These are phyloP conservation scores for Drosophila crucigera DNA, from an alignment of 2,888 invertebrate species.

Conservation along the genomic window DNA sequence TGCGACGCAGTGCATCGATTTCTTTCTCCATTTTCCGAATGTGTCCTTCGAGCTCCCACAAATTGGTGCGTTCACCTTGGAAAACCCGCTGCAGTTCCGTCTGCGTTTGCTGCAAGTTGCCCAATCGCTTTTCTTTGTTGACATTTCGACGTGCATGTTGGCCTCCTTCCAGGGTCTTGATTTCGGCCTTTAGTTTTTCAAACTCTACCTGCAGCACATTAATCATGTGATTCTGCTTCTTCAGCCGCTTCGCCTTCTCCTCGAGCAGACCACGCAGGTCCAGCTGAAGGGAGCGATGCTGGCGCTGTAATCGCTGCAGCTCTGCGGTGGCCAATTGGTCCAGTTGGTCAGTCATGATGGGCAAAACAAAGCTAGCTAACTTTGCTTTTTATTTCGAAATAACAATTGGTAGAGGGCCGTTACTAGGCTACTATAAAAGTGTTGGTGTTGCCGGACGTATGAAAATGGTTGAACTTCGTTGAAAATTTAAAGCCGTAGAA, in stretches of 20 bases:
- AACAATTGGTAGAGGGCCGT: slow-evolving; percentile 16
- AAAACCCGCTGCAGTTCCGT: slow-evolving; percentile 71
- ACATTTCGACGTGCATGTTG: slow-evolving; percentile 82
- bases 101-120: slow-evolving; percentile 73
- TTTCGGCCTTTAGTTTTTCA: slow-evolving; percentile 79
- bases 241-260: slow-evolving; percentile 82
- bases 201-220: slow-evolving; percentile 82
- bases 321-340: slow-evolving; percentile 92
- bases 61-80: slow-evolving; percentile 80
- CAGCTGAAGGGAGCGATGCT: slow-evolving; percentile 81
- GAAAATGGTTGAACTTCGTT: not conserved
- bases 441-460: not conserved
- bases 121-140: slow-evolving; percentile 77
- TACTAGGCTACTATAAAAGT: slow-evolving; percentile 28
- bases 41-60: slow-evolving; percentile 86
- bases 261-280: slow-evolving; percentile 81
- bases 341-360: slow-evolving; percentile 87
- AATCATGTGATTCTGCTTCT: slow-evolving; percentile 84
- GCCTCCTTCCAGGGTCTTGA: slow-evolving; percentile 81
- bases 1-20: slow-evolving; percentile 82
- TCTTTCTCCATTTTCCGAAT: slow-evolving; percentile 85
- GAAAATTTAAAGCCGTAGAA: not conserved
- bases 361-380: not conserved
- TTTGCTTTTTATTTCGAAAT: slow-evolving; percentile 12
- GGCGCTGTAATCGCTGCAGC: slow-evolving; percentile 91